A percentile compares a stretch with the other conserved stretches of the same genome.
Conservation (phyloP, 2,113 vertebrate species). For the Archocentrus centrarchus region DNA sequence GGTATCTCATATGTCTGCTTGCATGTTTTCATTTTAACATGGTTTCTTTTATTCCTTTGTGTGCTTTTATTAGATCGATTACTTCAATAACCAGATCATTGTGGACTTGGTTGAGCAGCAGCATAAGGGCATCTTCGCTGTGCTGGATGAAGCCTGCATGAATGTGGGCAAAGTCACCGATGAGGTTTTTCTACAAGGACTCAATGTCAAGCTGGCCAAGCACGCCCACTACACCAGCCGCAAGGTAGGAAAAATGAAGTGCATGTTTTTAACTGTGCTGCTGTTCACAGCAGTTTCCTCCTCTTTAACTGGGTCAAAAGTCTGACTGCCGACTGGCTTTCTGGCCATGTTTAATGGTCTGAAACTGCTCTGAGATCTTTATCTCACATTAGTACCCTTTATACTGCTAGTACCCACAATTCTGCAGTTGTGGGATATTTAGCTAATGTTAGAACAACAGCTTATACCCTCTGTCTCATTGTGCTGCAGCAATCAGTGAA, state of each 20-base stretch:
- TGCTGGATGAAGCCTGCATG: constrained; percentile 97
- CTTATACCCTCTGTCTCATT: background rate
- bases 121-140: constrained; percentile 95
- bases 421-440: background rate
- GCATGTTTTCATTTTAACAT: rapidly evolving
- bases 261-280: background rate
- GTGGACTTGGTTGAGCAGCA: constrained; percentile 98
- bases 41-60: background rate
- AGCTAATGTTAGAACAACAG: background rate
- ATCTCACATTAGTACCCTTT: background rate
- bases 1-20: background rate
- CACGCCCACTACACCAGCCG: constrained; percentile 96
- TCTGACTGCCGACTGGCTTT: background rate
- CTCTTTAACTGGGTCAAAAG: background rate
- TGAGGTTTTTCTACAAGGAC: constrained; percentile 93
- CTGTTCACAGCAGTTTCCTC: background rate
- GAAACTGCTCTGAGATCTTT: too few species aligned
- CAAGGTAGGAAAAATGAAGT: constrained; percentile 84
- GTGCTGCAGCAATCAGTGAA: background rate
- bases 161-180: constrained; percentile 98
- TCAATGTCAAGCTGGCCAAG: constrained; percentile 91
- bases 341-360: background rate
- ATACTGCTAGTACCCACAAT: background rate
- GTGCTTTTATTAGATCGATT: constrained; percentile 87
- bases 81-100: constrained; percentile 99